Evolutionary conservation across 35 echinoderm and acorn worm species (phyloP).

Genomic region (Eucidaris tribuloides): DNA sequence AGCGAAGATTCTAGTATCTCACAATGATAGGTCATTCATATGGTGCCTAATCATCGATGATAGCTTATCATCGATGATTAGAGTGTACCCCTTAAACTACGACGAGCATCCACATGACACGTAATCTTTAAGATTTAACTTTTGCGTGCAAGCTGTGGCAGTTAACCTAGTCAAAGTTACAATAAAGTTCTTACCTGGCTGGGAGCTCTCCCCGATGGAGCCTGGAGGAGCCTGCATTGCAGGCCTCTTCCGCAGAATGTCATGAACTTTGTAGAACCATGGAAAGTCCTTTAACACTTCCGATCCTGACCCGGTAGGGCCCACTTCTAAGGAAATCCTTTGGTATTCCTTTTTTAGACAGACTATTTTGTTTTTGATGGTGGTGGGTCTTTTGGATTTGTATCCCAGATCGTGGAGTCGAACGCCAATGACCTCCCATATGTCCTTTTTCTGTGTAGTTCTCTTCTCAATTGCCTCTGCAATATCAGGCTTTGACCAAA

Average conservation of each 20-base stretch:
- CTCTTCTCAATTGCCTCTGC: neutral
- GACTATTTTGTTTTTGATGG: conserved; percentile 5
- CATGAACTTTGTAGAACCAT: neutral
- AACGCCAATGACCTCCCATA: neutral
- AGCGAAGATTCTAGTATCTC: too few relatives aligned
- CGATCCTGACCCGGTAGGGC: neutral
- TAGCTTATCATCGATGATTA: too few relatives aligned
- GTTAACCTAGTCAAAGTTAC: too few relatives aligned
- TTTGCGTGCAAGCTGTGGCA: too few relatives aligned
- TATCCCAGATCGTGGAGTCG: neutral
- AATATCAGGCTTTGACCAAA: neutral
- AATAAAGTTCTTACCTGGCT: neutral
- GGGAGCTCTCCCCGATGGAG: neutral
- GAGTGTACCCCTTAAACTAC: too few relatives aligned
- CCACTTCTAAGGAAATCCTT: neutral
- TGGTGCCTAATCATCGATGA: too few relatives aligned
- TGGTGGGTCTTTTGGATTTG: neutral
- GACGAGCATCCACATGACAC: too few relatives aligned
- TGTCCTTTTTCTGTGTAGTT: neutral
- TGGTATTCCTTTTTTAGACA: neutral
- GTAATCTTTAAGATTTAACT: too few relatives aligned
- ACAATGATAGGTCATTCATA: too few relatives aligned
- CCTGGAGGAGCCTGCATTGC: neutral
- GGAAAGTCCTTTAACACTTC: neutral
- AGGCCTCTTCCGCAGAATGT: neutral